These are phyloP conservation scores for Halcyon badia DNA, from an alignment of 2,797 vertebrate genomes.

Conservation along the genomic window DNA sequence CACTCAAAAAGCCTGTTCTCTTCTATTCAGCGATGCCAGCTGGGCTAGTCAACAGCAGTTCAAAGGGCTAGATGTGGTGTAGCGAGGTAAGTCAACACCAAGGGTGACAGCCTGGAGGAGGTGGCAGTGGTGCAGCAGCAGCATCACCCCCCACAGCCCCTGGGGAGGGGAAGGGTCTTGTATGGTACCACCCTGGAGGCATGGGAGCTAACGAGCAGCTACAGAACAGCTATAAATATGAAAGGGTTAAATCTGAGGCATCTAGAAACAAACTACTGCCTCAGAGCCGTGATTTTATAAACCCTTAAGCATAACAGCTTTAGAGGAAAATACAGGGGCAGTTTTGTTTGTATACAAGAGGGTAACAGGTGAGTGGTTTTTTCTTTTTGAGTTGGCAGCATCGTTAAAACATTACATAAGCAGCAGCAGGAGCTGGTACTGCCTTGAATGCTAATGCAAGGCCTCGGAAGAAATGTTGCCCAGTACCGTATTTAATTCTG, in stretches of 20 bases:
- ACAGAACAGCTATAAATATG: fast-evolving
- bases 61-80: fast-evolving
- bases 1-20: not conserved
- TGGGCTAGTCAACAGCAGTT: not conserved
- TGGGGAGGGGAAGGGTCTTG: not conserved
- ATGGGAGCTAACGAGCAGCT: too few relatives aligned
- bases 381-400: fast-evolving
- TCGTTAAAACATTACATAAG: not conserved
- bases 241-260: not conserved
- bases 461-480: not conserved
- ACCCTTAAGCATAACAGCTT: fast-evolving
- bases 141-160: fast-evolving
- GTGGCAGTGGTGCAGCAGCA: too few relatives aligned
- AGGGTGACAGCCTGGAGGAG: fast-evolving
- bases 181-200: too few relatives aligned
- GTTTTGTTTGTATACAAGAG: not conserved
- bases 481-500: fast-evolving
- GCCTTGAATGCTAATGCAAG: fast-evolving
- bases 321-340: not conserved
- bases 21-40: not conserved
- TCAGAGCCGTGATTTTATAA: not conserved
- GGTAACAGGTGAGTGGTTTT: not conserved
- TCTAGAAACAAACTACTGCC: not conserved
- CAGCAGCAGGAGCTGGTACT: not conserved
- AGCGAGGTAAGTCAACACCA: too few relatives aligned